phyloP scores from a whole-genome alignment of 2,797 vertebrate genomes.

The Melanotaenia nigrans region DNA sequence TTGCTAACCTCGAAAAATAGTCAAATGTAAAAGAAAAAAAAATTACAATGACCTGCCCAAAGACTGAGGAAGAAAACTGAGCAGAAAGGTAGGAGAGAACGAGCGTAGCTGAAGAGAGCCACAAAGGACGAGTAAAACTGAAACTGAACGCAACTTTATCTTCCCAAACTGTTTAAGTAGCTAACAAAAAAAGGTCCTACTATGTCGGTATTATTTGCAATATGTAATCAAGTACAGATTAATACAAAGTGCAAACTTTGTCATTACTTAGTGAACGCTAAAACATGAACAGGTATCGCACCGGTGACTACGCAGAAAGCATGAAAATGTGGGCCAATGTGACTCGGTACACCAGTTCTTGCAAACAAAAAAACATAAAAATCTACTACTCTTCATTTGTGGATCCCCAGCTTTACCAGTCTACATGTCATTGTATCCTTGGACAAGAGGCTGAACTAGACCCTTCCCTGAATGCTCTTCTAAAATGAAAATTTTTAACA shows the following conservation, averaged over 20 bases:
- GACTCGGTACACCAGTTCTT: background rate
- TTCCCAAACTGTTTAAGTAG: background rate
- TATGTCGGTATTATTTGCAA: background rate
- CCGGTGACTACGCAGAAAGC: background rate
- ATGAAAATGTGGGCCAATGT: background rate
- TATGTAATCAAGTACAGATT: background rate
- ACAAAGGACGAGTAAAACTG: background rate
- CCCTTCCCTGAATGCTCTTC: background rate
- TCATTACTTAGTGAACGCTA: background rate
- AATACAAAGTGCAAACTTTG: background rate
- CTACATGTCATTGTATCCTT: background rate
- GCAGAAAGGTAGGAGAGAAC: background rate
- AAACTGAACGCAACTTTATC: background rate
- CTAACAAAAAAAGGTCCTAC: background rate
- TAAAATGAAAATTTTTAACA: background rate
- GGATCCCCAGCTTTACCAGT: background rate
- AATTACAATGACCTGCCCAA: too few species aligned
- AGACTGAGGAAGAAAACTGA: background rate
- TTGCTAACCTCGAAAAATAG: background rate
- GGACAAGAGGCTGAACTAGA: background rate
- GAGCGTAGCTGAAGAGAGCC: background rate
- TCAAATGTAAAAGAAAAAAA: background rate
- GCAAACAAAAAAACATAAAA: background rate
- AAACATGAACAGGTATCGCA: too few species aligned
- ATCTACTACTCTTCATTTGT: background rate